phyloP scores from a whole-genome alignment of 2,797 vertebrate species.

The Glossophaga mutica region DNA sequence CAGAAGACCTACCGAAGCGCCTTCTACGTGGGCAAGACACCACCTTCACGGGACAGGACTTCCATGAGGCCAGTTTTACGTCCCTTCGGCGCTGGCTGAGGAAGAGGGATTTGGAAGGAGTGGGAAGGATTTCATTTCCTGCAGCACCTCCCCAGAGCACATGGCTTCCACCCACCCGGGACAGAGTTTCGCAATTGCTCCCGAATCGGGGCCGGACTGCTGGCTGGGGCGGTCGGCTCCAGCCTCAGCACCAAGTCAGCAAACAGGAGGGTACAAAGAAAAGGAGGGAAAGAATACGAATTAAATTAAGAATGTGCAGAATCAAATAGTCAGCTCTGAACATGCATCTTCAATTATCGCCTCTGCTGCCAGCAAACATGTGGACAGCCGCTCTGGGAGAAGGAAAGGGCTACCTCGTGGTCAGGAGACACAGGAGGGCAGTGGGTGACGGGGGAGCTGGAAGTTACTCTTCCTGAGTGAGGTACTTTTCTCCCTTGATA shows the following conservation, averaged over 20 bases:
- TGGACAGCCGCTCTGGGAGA: constrained; percentile 10
- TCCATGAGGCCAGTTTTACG: constrained; percentile 47
- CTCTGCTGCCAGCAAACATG: constrained; percentile 64
- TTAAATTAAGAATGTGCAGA: constrained; percentile 74
- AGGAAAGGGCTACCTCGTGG: constrained; percentile 61
- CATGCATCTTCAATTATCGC: constrained; percentile 75
- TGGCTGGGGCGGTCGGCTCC: constrained; percentile 51
- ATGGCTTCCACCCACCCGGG: constrained; percentile 68
- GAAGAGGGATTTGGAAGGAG: constrained; percentile 53
- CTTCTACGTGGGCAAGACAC: constrained; percentile 34
- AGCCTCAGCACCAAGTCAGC: constrained; percentile 71
- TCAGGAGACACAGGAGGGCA: constrained; percentile 9
- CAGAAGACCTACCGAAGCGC: neutral
- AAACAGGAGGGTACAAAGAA: constrained; percentile 69
- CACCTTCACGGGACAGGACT: constrained; percentile 34
- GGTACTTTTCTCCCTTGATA: neutral
- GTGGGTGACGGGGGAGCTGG: neutral
- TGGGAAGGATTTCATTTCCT: constrained; percentile 70
- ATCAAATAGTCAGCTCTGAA: constrained; percentile 63
- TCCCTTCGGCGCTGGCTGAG: constrained; percentile 51
- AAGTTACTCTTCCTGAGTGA: neutral
- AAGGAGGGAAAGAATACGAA: constrained; percentile 29
- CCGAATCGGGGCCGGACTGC: constrained; percentile 57
- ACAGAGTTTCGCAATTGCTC: constrained; percentile 71
- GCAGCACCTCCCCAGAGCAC: constrained; percentile 71